Evolutionary conservation across 2,888 invertebrate genomes (phyloP).

Genomic region (Celastrina argiolus): DNA sequence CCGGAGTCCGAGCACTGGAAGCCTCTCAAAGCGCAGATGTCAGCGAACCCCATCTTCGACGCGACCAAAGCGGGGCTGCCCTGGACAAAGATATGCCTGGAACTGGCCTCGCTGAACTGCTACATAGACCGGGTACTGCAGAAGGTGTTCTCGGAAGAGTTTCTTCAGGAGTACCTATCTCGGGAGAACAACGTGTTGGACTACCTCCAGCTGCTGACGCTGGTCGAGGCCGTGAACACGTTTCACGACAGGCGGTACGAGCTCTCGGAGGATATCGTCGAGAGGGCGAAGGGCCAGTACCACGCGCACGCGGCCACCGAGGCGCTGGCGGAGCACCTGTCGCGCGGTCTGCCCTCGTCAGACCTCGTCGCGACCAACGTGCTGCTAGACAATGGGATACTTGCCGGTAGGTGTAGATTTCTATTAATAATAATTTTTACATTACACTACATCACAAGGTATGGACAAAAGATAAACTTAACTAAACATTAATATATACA

Average conservation of each 20-base stretch:
- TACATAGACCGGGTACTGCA: conserved; percentile 75
- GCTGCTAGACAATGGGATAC: conserved; percentile 72
- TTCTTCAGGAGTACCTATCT: conserved; percentile 56
- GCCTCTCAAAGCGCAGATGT: conserved; percentile 58
- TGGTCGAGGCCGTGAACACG: conserved; percentile 75
- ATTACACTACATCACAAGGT: no score
- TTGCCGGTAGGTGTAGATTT: conserved; percentile 65
- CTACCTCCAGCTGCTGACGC: conserved; percentile 66
- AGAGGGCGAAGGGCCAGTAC: conserved; percentile 51
- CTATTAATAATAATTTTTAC: no score
- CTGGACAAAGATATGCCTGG: conserved; percentile 74
- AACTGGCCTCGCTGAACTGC: conserved; percentile 78
- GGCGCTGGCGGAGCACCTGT: conserved; percentile 66
- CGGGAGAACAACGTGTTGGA: conserved; percentile 61
- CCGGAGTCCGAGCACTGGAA: conserved; percentile 74
- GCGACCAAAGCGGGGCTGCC: conserved; percentile 59
- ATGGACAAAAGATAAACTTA: no score
- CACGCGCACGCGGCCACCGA: conserved; percentile 50
- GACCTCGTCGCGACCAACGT: conserved; percentile 75
- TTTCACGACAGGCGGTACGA: conserved; percentile 59
- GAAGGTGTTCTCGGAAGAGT: conserved; percentile 70
- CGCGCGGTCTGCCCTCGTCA: conserved; percentile 76
- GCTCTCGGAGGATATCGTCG: conserved; percentile 56
- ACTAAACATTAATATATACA: no score
- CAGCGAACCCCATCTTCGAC: conserved; percentile 55